These are phyloP conservation scores for Puntigrus tetrazona DNA, from an alignment of 2,113 vertebrate species.

Conservation along the genomic window DNA sequence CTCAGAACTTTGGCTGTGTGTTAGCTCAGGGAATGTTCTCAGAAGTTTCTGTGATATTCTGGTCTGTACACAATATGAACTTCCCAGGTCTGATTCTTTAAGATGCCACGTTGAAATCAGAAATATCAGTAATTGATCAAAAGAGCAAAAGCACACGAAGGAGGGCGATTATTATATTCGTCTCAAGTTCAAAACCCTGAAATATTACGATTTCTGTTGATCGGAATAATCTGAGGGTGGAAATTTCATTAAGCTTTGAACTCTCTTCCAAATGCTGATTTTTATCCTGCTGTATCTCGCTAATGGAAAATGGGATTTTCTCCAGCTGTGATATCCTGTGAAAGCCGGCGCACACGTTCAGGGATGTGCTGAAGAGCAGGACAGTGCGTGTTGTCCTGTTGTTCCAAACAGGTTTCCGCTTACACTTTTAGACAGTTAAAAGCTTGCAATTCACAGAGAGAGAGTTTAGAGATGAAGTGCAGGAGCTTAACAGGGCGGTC, in stretches of 20 bases:
- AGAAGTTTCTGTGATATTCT: neutral
- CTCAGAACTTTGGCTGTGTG: neutral
- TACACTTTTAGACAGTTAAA: neutral
- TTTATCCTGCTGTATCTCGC: conserved; percentile 1
- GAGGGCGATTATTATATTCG: neutral
- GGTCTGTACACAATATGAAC: neutral
- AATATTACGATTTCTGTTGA: neutral
- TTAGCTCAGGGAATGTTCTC: neutral
- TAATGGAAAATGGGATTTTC: conserved; percentile 19
- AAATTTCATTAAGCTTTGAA: neutral
- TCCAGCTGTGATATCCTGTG: conserved; percentile 16
- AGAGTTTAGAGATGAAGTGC: neutral
- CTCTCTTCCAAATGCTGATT: conserved; percentile 9
- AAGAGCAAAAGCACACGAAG: neutral
- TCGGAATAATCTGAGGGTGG: neutral
- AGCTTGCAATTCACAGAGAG: neutral
- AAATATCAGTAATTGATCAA: neutral
- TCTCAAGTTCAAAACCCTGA: neutral
- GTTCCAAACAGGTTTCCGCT: neutral
- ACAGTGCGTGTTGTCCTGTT: neutral
- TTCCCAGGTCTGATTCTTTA: neutral
- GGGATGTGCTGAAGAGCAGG: neutral
- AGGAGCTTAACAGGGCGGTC: neutral
- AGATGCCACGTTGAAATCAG: neutral
- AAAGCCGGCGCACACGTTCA: neutral